These are phyloP conservation scores for Acridotheres tristis DNA, from an alignment of 2,797 vertebrate species.

Conservation along the genomic window DNA sequence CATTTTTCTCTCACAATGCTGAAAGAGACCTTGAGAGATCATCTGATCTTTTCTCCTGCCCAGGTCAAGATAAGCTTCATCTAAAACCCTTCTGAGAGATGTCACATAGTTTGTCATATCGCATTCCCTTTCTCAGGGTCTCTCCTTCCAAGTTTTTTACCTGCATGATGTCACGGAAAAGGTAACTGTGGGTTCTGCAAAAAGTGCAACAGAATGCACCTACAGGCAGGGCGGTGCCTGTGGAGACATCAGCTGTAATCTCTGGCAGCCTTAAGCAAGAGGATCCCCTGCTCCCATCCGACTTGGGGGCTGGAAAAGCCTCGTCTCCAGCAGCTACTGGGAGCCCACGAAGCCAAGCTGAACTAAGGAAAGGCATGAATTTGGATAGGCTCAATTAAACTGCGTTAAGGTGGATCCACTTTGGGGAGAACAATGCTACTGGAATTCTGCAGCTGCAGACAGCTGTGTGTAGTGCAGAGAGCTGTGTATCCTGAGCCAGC, in stretches of 20 bases:
- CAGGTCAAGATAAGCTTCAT: background rate
- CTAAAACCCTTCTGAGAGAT: background rate
- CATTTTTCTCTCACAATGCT: background rate
- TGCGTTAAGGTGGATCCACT: background rate
- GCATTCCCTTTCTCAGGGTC: background rate
- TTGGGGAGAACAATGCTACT: background rate
- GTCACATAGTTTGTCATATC: background rate
- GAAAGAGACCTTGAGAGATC: background rate
- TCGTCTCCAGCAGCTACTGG: background rate
- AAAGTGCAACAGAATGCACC: background rate
- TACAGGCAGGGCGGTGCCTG: background rate
- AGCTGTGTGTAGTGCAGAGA: background rate
- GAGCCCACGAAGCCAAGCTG: background rate
- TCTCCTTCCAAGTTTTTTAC: background rate
- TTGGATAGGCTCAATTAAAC: background rate
- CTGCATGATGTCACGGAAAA: background rate
- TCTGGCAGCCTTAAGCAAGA: background rate
- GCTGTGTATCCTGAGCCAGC: background rate
- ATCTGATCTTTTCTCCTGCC: background rate
- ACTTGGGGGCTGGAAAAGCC: background rate
- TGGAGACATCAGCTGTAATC: background rate
- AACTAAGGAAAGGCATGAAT: background rate
- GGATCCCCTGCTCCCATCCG: fast-evolving
- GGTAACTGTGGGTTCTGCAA: background rate
- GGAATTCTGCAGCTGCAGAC: background rate